phyloP scores from a whole-genome alignment of 1,140 invertebrate species.

The Bacillus rossius region DNA sequence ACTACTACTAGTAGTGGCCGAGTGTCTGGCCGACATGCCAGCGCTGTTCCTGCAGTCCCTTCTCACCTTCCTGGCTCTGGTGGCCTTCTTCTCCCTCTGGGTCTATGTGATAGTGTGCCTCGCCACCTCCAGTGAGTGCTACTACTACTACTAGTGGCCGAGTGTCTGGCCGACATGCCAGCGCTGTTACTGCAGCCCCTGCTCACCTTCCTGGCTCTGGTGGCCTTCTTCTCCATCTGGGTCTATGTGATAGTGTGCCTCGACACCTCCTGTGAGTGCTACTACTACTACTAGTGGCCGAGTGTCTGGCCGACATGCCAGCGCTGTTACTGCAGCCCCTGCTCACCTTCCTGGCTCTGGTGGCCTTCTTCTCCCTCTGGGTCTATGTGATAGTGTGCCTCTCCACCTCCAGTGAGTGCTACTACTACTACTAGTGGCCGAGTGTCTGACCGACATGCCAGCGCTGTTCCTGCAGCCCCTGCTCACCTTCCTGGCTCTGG shows the following conservation, averaged over 20 bases:
- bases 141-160: too few species aligned
- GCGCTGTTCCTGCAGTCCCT: conserved; percentile 83
- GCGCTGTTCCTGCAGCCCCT: conserved; percentile 83
- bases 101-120: conserved; percentile 66
- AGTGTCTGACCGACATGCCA: conserved; percentile 74
- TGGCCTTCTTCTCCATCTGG: conserved; percentile 82
- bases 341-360: conserved; percentile 72
- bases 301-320: conserved; percentile 74
- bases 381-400: conserved; percentile 66
- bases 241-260: conserved; percentile 66
- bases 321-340: conserved; percentile 83
- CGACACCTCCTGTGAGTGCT: conserved; percentile 64
- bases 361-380: conserved; percentile 82
- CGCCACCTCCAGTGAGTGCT: conserved; percentile 64
- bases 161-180: conserved; percentile 74
- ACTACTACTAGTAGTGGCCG: too few species aligned
- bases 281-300: too few species aligned
- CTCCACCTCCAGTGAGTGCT: conserved; percentile 64
- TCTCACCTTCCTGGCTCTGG: conserved; percentile 72
- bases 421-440: too few species aligned
- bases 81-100: conserved; percentile 82
- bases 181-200: conserved; percentile 83
- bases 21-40: conserved; percentile 74
- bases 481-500: conserved; percentile 72
- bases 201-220: conserved; percentile 72